A percentile compares a stretch with the other conserved stretches of the same genome.
These are phyloP conservation scores for Murina feae DNA, from an alignment of 2,113 vertebrate genomes.

Conservation along the genomic window DNA sequence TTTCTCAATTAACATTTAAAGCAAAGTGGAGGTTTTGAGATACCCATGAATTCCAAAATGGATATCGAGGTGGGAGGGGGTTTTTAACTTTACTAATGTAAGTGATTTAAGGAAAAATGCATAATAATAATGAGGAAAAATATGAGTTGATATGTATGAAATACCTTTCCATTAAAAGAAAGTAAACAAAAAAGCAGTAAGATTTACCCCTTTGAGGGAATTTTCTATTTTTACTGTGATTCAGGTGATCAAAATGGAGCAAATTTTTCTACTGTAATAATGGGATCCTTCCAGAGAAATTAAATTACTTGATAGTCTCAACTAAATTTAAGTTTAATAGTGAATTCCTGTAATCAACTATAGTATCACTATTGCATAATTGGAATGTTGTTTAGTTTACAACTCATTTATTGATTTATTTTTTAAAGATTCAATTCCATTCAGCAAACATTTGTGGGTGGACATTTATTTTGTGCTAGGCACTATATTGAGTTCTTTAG, in stretches of 20 bases:
- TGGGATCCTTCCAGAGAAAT: not conserved
- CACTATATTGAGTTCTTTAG: not conserved
- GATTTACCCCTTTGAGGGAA: not conserved
- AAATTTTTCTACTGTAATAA: not conserved
- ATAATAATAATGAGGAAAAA: not conserved
- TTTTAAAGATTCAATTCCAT: not conserved
- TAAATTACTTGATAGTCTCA: not conserved
- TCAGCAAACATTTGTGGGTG: not conserved
- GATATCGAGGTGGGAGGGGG: not conserved
- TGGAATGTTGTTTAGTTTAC: not conserved
- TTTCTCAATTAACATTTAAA: constrained; percentile 58
- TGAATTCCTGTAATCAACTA: not conserved
- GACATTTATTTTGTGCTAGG: not conserved
- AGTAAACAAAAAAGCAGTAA: not conserved
- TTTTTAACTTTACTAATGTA: not conserved
- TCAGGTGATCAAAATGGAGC: not conserved
- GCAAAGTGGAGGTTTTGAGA: not conserved
- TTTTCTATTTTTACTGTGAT: constrained; percentile 11
- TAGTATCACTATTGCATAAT: not conserved
- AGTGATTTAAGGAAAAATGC: not conserved
- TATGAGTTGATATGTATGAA: not conserved
- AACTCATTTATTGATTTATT: not conserved
- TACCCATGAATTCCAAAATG: not conserved
- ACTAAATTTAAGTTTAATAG: not conserved
- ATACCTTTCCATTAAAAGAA: not conserved